These are phyloP conservation scores for Amblyornis subalaris DNA, from an alignment of 2,113 vertebrate genomes.

Conservation along the genomic window DNA sequence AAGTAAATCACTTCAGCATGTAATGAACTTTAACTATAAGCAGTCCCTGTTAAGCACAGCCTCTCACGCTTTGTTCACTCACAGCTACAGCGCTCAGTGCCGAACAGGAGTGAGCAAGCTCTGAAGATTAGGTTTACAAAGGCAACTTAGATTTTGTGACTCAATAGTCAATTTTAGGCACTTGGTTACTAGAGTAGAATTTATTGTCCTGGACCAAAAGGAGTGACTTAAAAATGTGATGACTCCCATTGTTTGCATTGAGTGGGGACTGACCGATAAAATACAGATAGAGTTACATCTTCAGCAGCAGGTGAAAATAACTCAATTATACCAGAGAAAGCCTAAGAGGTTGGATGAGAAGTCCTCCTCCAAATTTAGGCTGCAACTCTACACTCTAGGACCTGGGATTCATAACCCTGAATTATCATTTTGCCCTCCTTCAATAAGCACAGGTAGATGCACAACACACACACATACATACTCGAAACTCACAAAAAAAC, in stretches of 20 bases:
- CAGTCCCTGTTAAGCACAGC: neutral
- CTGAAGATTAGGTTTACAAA: neutral
- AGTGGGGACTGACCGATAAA: neutral
- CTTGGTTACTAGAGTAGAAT: neutral
- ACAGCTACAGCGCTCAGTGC: neutral
- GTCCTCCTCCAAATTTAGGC: neutral
- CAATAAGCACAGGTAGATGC: neutral
- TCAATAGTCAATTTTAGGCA: neutral
- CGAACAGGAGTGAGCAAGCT: rapidly evolving
- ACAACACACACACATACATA: neutral
- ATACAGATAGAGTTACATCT: neutral
- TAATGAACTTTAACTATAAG: slow-evolving; percentile 4
- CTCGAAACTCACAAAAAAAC: rapidly evolving
- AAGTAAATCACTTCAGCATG: neutral
- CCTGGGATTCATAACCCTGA: neutral
- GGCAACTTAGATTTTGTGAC: neutral
- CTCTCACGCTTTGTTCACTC: neutral
- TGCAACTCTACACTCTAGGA: neutral
- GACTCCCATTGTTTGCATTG: rapidly evolving
- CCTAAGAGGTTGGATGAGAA: neutral
- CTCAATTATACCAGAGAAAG: neutral
- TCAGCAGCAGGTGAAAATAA: neutral
- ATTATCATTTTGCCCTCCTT: neutral
- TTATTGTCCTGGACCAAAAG: neutral
- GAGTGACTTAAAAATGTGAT: neutral